Conservation (phyloP, 2,888 invertebrate species). For the Doris montereyensis region DNA sequence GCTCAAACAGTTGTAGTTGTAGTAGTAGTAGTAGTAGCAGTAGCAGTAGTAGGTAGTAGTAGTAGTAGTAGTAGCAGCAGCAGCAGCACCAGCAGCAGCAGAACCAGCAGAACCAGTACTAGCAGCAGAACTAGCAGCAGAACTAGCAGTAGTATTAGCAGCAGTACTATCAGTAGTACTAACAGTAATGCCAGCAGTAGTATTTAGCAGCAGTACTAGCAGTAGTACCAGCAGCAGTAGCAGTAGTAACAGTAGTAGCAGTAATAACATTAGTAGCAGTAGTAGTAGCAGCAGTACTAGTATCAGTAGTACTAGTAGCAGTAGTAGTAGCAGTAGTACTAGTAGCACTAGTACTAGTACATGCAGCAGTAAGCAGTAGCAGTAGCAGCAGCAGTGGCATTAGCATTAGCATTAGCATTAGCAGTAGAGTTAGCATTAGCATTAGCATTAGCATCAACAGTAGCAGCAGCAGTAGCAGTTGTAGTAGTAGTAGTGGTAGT, state of each 20-base stretch:
- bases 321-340: neutral
- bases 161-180: no score
- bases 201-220: neutral
- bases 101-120: no score
- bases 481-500: neutral
- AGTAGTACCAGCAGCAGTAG: neutral
- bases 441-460: neutral
- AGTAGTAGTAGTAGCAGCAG: no score
- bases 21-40: no score
- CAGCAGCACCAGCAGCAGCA: no score
- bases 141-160: no score
- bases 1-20: no score
- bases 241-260: neutral
- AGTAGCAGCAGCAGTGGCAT: neutral
- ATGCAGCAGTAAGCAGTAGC: neutral
- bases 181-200: no score
- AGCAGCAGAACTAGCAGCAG: no score
- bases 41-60: no score
- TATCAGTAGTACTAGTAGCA: neutral
- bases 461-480: neutral
- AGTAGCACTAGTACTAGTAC: neutral
- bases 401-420: neutral
- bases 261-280: neutral
- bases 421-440: neutral
- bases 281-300: neutral